A percentile compares a stretch with the other conserved stretches of the same genome.
Conservation (phyloP, 1,140 invertebrate species). For the Thaumatotibia leucotreta region DNA sequence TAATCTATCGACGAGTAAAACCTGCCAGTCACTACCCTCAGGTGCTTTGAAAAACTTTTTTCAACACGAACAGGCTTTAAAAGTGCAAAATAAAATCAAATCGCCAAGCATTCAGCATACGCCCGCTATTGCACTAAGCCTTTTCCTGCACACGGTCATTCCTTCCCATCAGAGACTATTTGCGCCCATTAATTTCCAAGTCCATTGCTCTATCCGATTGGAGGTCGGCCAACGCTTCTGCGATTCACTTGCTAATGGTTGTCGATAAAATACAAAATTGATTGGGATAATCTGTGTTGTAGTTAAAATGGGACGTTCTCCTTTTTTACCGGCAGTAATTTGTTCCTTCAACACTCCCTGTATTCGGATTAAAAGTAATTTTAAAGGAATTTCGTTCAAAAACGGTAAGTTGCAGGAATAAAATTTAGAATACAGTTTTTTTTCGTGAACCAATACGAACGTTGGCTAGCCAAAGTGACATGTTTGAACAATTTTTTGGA, state of each 20-base stretch:
- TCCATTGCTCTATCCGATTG: constrained; percentile 4
- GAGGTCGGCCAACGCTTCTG: neutral
- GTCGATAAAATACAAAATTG: neutral
- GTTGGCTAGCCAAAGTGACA: too few species aligned
- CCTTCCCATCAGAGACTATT: neutral
- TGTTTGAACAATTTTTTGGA: too few species aligned
- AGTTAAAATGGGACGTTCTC: too few species aligned
- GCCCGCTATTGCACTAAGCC: constrained; percentile 9
- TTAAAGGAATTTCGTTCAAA: too few species aligned
- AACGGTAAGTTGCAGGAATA: too few species aligned
- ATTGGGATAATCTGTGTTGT: neutral
- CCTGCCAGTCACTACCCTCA: neutral
- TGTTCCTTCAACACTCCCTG: too few species aligned
- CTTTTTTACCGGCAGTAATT: too few species aligned
- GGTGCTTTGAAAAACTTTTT: neutral
- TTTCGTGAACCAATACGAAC: too few species aligned
- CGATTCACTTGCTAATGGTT: neutral
- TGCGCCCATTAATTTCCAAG: too few species aligned
- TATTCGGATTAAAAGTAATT: too few species aligned
- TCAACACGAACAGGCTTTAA: neutral
- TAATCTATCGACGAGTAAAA: neutral
- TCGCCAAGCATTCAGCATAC: neutral
- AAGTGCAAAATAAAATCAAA: constrained; percentile 10
- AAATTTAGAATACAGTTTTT: too few species aligned
- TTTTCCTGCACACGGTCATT: neutral